Percentiles rank a stretch among this genome's conserved stretches.
phyloP scores from a whole-genome alignment of 2,797 vertebrate species.

The Pangasius larnaudii region DNA sequence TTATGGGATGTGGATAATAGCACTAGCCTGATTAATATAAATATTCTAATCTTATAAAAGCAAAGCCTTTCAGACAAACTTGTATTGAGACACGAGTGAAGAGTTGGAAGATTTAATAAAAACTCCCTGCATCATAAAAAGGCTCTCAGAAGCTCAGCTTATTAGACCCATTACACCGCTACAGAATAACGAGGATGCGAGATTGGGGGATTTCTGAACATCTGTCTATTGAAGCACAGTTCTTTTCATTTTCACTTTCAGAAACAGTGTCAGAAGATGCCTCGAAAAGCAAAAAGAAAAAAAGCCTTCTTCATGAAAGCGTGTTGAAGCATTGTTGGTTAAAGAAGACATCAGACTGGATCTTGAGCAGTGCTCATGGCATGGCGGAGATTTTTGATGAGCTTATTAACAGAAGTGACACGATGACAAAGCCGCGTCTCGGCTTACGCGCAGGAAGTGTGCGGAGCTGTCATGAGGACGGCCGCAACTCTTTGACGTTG shows the following conservation, averaged over 20 bases:
- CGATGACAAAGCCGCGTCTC: not conserved
- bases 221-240: not conserved
- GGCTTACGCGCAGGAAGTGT: not conserved
- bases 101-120: slow-evolving; percentile 2
- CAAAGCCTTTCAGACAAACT: not conserved
- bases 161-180: slow-evolving; percentile 3
- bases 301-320: slow-evolving; percentile 2
- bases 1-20: slow-evolving; percentile 1
- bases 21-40: not conserved
- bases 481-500: not conserved
- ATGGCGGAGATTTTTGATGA: not conserved
- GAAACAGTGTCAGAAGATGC: not conserved
- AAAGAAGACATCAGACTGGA: not conserved
- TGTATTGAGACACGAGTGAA: not conserved
- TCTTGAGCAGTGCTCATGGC: not conserved
- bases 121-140: not conserved
- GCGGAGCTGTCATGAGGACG: not conserved
- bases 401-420: not conserved
- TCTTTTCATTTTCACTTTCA: slow-evolving; percentile 19
- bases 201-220: not conserved
- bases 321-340: not conserved
- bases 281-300: not conserved
- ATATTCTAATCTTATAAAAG: slow-evolving; percentile 5
- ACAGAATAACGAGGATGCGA: not conserved
- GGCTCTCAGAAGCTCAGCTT: not conserved